A percentile compares a stretch with the other conserved stretches of the same genome.
These are phyloP conservation scores for Crypturellus undulatus DNA, from an alignment of 2,113 vertebrate genomes.

Conservation along the genomic window DNA sequence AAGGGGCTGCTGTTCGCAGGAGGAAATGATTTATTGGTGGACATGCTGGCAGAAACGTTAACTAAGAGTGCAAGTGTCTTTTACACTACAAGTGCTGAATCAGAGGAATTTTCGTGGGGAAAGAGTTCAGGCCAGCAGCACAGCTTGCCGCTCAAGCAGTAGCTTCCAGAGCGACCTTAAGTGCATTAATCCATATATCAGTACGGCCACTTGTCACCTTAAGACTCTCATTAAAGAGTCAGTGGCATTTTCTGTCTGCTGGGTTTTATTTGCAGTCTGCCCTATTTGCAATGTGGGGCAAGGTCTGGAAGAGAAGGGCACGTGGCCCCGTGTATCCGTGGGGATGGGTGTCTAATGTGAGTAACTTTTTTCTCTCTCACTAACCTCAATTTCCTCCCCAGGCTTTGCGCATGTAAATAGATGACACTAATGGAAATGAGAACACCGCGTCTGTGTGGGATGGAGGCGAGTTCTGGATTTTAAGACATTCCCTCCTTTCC, in stretches of 20 bases:
- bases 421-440: constrained; percentile 59
- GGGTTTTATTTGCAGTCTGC: constrained; percentile 7
- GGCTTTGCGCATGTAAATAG: constrained; percentile 14
- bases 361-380: neutral
- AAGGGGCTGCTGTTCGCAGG: neutral
- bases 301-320: constrained; percentile 32
- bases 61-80: neutral
- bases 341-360: neutral
- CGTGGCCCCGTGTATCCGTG: fast-evolving
- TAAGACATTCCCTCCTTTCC: neutral
- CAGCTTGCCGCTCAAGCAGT: neutral
- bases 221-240: neutral
- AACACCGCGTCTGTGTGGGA: neutral
- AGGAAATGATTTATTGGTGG: neutral
- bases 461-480: neutral
- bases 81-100: neutral
- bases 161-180: neutral
- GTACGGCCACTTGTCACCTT: neutral
- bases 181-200: neutral
- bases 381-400: constrained; percentile 45
- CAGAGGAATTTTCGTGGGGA: neutral
- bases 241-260: neutral
- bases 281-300: constrained; percentile 65
- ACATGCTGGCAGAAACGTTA: neutral
- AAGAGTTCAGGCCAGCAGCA: neutral